Evolutionary conservation across 2,113 vertebrate species (phyloP).

Genomic region (Sminthopsis crassicaudata): DNA sequence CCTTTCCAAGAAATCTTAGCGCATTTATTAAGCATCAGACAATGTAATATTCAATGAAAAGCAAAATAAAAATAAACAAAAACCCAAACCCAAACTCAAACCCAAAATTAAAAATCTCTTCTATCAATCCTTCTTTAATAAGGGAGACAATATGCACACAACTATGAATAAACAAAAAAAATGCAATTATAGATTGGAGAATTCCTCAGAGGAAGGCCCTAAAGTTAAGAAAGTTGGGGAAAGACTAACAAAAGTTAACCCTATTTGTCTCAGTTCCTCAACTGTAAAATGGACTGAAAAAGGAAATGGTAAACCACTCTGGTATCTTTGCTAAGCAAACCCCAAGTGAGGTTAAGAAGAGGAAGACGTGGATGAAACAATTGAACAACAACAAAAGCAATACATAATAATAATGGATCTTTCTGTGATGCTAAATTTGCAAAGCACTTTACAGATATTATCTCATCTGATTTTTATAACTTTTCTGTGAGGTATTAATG

Average conservation of each 20-base stretch:
- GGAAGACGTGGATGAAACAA: not conserved
- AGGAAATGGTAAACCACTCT: not conserved
- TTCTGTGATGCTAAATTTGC: not conserved
- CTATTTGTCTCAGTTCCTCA: not conserved
- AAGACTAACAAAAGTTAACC: not conserved
- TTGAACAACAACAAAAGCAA: not conserved
- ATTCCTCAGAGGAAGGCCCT: not conserved
- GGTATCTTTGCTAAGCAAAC: not conserved
- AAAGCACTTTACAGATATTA: not conserved
- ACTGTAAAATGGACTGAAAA: not conserved
- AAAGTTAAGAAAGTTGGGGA: not conserved
- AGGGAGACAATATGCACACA: not conserved
- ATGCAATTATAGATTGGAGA: not conserved
- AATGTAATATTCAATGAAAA: not conserved
- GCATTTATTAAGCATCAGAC: not conserved
- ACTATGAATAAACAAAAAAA: not conserved
- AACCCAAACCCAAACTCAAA: not conserved
- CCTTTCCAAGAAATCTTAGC: not conserved
- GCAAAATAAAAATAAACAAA: not conserved
- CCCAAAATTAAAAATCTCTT: not conserved
- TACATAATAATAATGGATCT: not conserved
- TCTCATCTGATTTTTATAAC: not conserved
- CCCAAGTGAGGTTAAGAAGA: not conserved
- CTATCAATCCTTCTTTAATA: not conserved
- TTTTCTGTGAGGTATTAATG: not conserved